Conservation (phyloP, 2,797 vertebrate genomes). For the Phylloscopus collybita region DNA sequence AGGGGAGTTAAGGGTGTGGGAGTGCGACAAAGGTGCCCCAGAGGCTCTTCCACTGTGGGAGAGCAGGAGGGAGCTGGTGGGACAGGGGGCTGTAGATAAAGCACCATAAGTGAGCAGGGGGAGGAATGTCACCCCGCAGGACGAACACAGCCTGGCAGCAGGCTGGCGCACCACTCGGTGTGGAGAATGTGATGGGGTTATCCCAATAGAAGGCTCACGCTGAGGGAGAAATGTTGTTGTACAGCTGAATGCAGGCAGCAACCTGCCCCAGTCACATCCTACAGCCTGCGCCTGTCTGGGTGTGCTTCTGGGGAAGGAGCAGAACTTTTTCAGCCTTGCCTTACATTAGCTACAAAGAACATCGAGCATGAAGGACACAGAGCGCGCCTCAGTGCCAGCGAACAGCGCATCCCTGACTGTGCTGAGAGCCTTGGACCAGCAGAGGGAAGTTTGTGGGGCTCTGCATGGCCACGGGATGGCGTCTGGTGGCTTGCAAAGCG, state of each 20-base stretch:
- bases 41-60: not conserved
- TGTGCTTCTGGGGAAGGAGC: accelerated
- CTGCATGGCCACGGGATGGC: slow-evolving; percentile 53
- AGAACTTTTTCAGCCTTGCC: not conserved
- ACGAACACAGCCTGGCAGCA: not conserved
- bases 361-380: accelerated
- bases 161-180: not conserved
- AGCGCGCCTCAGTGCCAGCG: accelerated
- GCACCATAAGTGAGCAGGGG: accelerated
- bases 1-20: not conserved
- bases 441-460: not conserved
- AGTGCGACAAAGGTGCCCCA: not conserved
- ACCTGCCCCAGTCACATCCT: not conserved
- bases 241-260: not conserved
- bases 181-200: accelerated
- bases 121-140: not conserved
- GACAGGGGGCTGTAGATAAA: no score
- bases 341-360: not conserved
- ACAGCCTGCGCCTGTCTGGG: accelerated
- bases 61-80: not conserved
- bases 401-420: accelerated
- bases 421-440: not conserved
- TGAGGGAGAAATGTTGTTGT: not conserved
- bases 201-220: not conserved
- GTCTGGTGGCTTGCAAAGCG: not conserved